Evolutionary conservation across 2,113 vertebrate species (phyloP), one percentile per base, ranked within the genome.

Genomic region (Miniopterus natalensis): DNA sequence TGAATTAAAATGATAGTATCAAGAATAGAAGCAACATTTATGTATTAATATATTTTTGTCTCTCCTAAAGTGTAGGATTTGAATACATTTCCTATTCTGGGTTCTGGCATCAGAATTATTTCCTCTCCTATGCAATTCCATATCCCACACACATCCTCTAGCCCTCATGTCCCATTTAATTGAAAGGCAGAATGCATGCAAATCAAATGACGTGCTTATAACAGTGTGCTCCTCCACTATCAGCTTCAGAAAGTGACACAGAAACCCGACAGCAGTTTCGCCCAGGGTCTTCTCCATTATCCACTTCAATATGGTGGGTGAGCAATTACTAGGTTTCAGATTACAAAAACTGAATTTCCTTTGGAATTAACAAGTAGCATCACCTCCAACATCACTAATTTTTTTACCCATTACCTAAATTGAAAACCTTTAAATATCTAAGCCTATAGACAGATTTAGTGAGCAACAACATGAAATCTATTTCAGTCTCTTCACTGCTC

Each of bases 31-130:
- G 57, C n/a, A 79, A 85, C 88, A 93, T 90, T 97, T 94, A 74
- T 97, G 86, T 84, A 95, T 97, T 88, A 95, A 70, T 88, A 68
- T 95, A 97, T 95, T 97, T 97, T 96, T 96, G 70, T 94, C 85
- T 96, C 96, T 88, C 78, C 84, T 94, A 78, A 91, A 91, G 83
- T 79, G 78, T 96, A 40, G 79, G 51, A 91, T 96, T 95, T 96
- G 63, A 97, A 96, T 96, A 78, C 77, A 53, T 94, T 97, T 96
- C 40, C 74, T 96, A 86, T 95, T 96, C 88, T 91, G 29, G 55
- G 63, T 92, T 91, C 73, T 94, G 85, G 92, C 95, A 90, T 74
- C 84, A 53, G 55, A 96, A 80, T 95, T 83, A 74, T 94, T 97
- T 96, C 81, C 78, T 94, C 68, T 84, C 90, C 95, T 93, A 36